phyloP scores from a whole-genome alignment of 2,113 vertebrate genomes.

The Austrofundulus limnaeus region DNA sequence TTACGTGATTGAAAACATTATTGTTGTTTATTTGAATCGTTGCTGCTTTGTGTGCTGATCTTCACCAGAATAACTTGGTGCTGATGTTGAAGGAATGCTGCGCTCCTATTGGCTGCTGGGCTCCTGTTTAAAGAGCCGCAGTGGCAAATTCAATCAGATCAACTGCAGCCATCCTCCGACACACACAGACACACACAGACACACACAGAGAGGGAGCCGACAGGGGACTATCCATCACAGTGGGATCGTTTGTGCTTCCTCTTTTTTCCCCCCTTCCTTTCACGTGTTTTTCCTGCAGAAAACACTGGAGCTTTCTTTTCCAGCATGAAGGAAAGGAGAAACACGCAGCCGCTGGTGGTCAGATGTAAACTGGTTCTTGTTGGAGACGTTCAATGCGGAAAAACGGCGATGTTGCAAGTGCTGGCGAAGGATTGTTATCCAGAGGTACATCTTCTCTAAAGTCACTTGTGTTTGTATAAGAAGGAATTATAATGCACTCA shows the following conservation, averaged over 20 bases:
- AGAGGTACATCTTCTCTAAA: conserved; percentile 84
- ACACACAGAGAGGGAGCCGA: background rate
- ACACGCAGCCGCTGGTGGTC: conserved; percentile 85
- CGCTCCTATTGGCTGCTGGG: conserved; percentile 73
- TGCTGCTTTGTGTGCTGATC: too few species aligned
- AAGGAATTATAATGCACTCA: too few species aligned
- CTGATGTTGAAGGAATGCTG: conserved; percentile 37
- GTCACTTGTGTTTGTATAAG: conserved; percentile 16
- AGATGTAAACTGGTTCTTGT: conserved; percentile 95
- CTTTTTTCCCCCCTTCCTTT: conserved; percentile 1
- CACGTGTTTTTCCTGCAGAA: background rate
- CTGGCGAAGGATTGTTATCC: conserved; percentile 96
- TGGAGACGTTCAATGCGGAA: conserved; percentile 95
- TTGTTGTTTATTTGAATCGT: too few species aligned
- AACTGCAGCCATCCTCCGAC: conserved; percentile 58
- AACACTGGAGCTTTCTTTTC: background rate
- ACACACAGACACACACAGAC: background rate
- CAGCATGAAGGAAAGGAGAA: conserved; percentile 90
- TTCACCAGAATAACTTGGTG: background rate
- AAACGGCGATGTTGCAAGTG: conserved; percentile 97
- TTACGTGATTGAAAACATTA: too few species aligned
- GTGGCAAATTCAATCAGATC: conserved; percentile 73
- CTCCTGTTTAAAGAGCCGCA: conserved; percentile 71
- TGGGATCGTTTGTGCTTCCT: conserved; percentile 15
- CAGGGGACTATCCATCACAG: background rate